Evolutionary conservation across 2,888 invertebrate species (phyloP), one percentile per base, ranked within the genome.

Genomic region (Clistopyga incitator): DNA sequence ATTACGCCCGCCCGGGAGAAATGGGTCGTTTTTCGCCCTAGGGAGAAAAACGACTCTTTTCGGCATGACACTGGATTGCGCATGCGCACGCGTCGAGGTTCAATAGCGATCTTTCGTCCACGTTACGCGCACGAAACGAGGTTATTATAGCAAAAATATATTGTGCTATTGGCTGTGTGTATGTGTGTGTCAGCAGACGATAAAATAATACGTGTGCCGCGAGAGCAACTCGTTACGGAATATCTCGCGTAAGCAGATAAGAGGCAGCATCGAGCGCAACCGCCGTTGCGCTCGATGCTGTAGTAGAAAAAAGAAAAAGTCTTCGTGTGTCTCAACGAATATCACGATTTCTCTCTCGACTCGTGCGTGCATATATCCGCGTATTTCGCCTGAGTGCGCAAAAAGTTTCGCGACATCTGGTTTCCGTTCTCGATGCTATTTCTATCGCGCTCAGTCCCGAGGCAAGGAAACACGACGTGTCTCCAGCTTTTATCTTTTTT

Each of bases 371-470:
- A 59, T 42, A 59, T 56, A 38, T 34, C 34, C 18, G 59, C 42
- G 59, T 64, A 38, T 38, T 29, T 70, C 45, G 42, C n/a, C 20
- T 64, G 52, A 75, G 52, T 42, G 23, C n/a, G 76, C 67, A 50
- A 70, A 78, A 71, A 64, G 38, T 68, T 11, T 20, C 34, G 68
- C 68, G 78, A 78, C 78, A 71, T 71, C 52, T 71, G 78, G 71
- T 71, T 78, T 71, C 71, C 78, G 71, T 71, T 78, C 61, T 52
- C 42, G 70, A 20, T n/a, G 71, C 78, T 78, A 78, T 78, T 71
- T 78, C 54, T 23, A 78, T 78, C 78, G 78, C 6, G n/a, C 45
- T 20, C 42, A 18, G 38, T 42, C 52, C 13, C 78, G 29, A n/a
- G 8, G 20, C 54, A 20, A 56, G 67, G 13, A 34, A 76, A 76